These are phyloP conservation scores for Paelopatides confundens DNA, from an alignment of 53 echinoderm and acorn worm species.

Conservation along the genomic window DNA sequence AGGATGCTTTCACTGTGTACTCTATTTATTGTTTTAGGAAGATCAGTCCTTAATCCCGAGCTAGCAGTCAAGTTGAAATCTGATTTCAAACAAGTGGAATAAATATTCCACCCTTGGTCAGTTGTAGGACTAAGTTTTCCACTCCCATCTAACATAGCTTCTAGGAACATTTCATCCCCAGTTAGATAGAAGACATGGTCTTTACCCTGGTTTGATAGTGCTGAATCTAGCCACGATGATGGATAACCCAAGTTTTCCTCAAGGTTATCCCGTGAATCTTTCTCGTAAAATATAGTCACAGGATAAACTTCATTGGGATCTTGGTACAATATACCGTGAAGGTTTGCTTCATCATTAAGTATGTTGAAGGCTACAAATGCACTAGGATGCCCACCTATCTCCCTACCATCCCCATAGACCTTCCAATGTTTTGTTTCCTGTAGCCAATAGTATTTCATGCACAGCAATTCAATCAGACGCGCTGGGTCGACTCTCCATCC, in stretches of 20 bases:
- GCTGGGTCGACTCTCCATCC: not conserved
- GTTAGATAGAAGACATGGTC: not conserved
- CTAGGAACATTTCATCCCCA: too few relatives aligned
- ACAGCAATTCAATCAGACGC: constrained; percentile 47
- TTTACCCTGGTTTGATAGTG: not conserved
- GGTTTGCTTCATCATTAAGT: not conserved
- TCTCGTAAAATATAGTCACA: constrained; percentile 74
- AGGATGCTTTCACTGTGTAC: not conserved
- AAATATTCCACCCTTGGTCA: constrained; percentile 78
- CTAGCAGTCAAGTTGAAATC: not conserved
- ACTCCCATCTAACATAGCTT: constrained; percentile 71
- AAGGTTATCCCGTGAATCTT: constrained; percentile 73
- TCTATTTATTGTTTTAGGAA: not conserved
- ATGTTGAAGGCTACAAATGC: constrained; percentile 6
- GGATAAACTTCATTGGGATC: constrained; percentile 47
- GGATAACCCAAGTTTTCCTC: constrained; percentile 31
- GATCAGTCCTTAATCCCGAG: not conserved
- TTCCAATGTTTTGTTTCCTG: not conserved
- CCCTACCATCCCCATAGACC: not conserved
- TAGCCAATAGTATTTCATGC: not conserved
- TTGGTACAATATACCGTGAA: not conserved
- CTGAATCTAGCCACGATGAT: not conserved
- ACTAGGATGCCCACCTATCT: constrained; percentile 9
- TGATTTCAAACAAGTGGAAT: constrained; percentile 52
- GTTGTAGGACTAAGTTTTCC: constrained; percentile 57